Evolutionary conservation across 2,888 invertebrate species (phyloP), one percentile per base, ranked within the genome.

Genomic region (Rambutsinella grinnellia): DNA sequence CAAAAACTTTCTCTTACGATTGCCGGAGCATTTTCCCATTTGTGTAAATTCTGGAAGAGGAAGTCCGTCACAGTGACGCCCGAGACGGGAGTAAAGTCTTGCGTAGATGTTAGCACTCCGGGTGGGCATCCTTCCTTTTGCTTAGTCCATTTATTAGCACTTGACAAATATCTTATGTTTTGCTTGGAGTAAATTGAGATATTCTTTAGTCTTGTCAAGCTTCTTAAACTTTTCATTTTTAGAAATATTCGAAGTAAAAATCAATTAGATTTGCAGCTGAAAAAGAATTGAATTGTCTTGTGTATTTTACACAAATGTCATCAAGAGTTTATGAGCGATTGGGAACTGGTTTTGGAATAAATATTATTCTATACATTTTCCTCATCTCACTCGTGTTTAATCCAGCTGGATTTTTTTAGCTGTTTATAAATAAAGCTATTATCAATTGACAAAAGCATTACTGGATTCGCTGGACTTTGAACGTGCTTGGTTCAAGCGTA

Each of bases 11-110:
- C 6, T 28, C 63, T 74, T 57, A 79, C 79, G 28, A 78, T 47
- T 28, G 78, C 80, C 8, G 68, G 66, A 15, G 68, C 63, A 56
- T 75, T 78, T 68, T 80, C 80, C 77, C 78, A 80, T 51, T 80
- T 70, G 54, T 61, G 60, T n/a, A 80, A 57, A 69, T 80, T 80
- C 17, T 78, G 68, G 67, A 81, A 82, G 6, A 82, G 8, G 2
- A 74, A 66, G 54, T 81, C 81, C 0, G 78, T 79, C 2, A 81
- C 10, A 2, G 82, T 79, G 1, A 53, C 44, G 15, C 77, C 77
- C 46, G 63, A 57, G 21, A 80, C 74, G 13, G 79, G 61, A 19
- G 68, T 17, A n/a, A 54, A 46, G n/a, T 69, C 63, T 17, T 36
- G 10, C n/a, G 69, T 51, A 1, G 70, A 69, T 17, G 69, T 69